Conservation (phyloP, 2,797 vertebrate species). For the Falco rusticolus region DNA sequence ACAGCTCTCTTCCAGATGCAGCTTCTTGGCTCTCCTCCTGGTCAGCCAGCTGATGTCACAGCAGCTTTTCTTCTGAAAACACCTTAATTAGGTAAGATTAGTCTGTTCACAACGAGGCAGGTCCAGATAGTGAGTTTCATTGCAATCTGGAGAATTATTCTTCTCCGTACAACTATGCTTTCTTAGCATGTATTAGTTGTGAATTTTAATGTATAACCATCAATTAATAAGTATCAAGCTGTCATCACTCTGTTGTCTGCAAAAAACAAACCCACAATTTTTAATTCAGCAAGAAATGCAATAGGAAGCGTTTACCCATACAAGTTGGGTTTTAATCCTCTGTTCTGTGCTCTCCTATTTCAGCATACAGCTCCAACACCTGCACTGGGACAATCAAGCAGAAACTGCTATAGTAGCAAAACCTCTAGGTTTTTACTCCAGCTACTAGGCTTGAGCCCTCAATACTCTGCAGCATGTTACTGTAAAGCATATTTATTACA, state of each 20-base stretch:
- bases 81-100: not conserved
- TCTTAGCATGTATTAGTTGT: not conserved
- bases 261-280: not conserved
- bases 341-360: not conserved
- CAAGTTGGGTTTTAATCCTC: not conserved
- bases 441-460: not conserved
- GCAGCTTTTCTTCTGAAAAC: not conserved
- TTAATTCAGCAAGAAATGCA: not conserved
- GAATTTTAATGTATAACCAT: not conserved
- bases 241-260: slow-evolving; percentile 74
- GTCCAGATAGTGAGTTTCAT: not conserved
- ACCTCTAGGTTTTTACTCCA: not conserved
- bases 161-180: not conserved
- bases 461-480: not conserved
- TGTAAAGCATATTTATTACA: not conserved
- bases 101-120: not conserved
- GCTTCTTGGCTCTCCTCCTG: not conserved
- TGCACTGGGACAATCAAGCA: not conserved
- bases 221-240: slow-evolving; percentile 74
- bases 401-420: not conserved
- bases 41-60: not conserved
- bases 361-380: not conserved
- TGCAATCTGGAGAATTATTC: not conserved
- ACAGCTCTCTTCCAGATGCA: slow-evolving; percentile 1
- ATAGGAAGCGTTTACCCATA: not conserved